Evolutionary conservation across 2,113 vertebrate genomes (phyloP).

Genomic region (Toxostoma redivivum): DNA sequence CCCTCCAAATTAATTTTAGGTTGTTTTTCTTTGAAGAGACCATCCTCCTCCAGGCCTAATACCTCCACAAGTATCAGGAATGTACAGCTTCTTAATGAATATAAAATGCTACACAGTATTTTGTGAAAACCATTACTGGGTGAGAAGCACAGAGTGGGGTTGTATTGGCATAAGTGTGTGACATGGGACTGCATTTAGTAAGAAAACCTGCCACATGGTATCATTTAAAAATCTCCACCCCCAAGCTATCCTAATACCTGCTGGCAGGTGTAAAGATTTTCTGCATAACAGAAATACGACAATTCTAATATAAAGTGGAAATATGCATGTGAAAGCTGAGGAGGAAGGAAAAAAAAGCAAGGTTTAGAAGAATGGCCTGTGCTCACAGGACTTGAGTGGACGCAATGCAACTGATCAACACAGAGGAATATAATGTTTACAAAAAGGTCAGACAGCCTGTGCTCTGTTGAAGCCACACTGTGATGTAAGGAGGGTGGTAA

Average conservation of each 20-base stretch:
- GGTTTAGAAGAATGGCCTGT: neutral
- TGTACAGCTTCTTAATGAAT: neutral
- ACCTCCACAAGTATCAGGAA: neutral
- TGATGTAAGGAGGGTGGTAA: neutral
- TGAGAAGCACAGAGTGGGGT: neutral
- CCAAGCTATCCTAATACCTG: neutral
- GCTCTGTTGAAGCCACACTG: fast-evolving
- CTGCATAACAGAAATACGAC: neutral
- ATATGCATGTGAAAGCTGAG: neutral
- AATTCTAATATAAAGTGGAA: neutral
- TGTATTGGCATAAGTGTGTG: neutral
- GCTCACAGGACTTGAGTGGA: neutral
- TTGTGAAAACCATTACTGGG: neutral
- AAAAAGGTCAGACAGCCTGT: neutral
- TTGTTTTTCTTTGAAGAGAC: neutral
- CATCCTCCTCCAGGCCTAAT: neutral
- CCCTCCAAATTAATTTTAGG: neutral
- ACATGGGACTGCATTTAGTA: neutral
- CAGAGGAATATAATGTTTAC: neutral
- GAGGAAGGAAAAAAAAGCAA: neutral
- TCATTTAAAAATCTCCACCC: neutral
- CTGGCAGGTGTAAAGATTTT: neutral
- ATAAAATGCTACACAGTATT: neutral
- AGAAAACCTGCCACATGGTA: neutral
- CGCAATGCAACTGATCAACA: neutral